phyloP scores from a whole-genome alignment of 2,113 vertebrate genomes.

The Cochlearius cochlearius region DNA sequence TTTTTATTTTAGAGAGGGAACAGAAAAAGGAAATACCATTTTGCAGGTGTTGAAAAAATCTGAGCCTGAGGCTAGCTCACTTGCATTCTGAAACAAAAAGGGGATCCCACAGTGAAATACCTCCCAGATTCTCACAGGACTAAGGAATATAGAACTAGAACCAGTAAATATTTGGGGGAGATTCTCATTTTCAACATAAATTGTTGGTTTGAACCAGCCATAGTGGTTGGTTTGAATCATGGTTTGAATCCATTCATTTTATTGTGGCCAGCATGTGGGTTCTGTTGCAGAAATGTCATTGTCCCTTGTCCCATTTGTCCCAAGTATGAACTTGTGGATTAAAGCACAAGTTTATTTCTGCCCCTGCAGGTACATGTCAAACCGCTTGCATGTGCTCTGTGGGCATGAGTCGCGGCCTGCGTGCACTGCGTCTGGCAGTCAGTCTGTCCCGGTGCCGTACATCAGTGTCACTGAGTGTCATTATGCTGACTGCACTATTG shows the following conservation, averaged over 20 bases:
- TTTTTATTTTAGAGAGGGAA: neutral
- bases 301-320: neutral
- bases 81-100: neutral
- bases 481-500: neutral
- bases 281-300: neutral
- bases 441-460: neutral
- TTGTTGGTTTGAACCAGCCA: neutral
- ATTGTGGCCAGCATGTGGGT: neutral
- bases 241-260: neutral
- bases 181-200: neutral
- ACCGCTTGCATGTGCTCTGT: neutral
- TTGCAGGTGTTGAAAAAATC: constrained; percentile 10
- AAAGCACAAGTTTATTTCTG: neutral
- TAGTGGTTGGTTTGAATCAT: neutral
- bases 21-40: neutral
- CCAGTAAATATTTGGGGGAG: neutral
- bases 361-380: neutral
- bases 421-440: rapidly evolving
- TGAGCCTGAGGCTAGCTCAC: neutral
- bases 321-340: neutral
- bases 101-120: neutral
- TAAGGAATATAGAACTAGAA: neutral
- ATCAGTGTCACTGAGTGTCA: neutral
- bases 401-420: rapidly evolving
- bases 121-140: neutral